A percentile compares a stretch with the other conserved stretches of the same genome.
phyloP scores from a whole-genome alignment of 2,888 invertebrate species.

The Lasioglossum vierecki region DNA sequence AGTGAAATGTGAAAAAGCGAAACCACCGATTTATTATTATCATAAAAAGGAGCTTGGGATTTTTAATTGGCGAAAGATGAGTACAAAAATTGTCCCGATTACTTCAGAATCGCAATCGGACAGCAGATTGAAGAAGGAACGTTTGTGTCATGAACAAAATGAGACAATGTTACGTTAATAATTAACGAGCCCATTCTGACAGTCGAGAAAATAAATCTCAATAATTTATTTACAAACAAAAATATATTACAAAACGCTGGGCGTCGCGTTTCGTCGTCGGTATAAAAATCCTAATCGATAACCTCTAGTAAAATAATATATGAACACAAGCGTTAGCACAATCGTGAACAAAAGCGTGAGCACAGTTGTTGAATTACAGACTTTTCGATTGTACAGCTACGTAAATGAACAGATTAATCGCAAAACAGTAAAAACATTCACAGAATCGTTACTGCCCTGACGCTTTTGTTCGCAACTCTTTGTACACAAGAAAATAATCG shows the following conservation, averaged over 20 bases:
- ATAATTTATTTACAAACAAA: neutral
- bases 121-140: neutral
- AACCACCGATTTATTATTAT: neutral
- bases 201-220: neutral
- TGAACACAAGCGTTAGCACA: neutral
- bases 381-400: too few relatives aligned
- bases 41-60: neutral
- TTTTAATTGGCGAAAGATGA: neutral
- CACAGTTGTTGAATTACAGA: too few relatives aligned
- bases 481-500: neutral
- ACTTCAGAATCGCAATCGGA: too few relatives aligned
- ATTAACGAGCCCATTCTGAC: neutral
- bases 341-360: neutral
- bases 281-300: conserved; percentile 13
- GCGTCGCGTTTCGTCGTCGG: neutral
- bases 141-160: neutral
- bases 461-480: too few relatives aligned
- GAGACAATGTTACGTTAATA: neutral
- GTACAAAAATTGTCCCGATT: neutral
- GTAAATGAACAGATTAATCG: too few relatives aligned
- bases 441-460: neutral
- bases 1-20: neutral
- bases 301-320: neutral
- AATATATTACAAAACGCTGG: neutral
- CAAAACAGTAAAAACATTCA: neutral